phyloP scores from a whole-genome alignment of 2,797 vertebrate genomes.

The Macrochelys suwanniensis region DNA sequence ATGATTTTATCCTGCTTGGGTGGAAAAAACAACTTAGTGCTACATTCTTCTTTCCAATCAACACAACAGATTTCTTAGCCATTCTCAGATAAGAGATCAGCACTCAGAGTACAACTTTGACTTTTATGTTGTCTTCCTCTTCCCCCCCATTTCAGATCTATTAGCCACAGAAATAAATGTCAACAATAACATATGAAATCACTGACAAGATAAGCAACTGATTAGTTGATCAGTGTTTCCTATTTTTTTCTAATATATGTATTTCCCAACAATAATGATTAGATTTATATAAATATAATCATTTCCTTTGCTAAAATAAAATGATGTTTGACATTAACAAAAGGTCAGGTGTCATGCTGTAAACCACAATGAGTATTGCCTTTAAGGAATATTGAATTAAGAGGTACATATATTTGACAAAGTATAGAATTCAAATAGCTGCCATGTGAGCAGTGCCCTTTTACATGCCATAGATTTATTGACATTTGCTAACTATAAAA shows the following conservation, averaged over 20 bases:
- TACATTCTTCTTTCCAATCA: constrained; percentile 60
- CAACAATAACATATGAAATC: constrained; percentile 56
- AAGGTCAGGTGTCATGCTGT: constrained; percentile 81
- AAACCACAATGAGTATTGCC: constrained; percentile 81
- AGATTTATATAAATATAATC: constrained; percentile 80
- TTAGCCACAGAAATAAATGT: constrained; percentile 57
- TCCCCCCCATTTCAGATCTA: neutral
- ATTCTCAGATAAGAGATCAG: neutral
- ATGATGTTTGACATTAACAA: constrained; percentile 83
- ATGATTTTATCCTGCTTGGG: constrained; percentile 48
- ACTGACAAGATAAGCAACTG: constrained; percentile 54
- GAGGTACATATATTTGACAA: constrained; percentile 83
- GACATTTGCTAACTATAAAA: constrained; percentile 77
- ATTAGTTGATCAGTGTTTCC: constrained; percentile 62
- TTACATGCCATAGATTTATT: constrained; percentile 80
- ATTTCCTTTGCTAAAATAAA: constrained; percentile 77
- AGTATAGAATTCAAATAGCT: constrained; percentile 81
- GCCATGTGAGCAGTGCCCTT: constrained; percentile 78
- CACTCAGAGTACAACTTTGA: constrained; percentile 26
- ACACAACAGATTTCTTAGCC: constrained; percentile 19
- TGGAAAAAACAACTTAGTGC: constrained; percentile 62
- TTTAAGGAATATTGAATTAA: constrained; percentile 84
- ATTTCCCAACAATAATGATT: constrained; percentile 79
- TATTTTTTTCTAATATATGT: constrained; percentile 69
- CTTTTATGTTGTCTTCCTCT: constrained; percentile 5